phyloP scores from a whole-genome alignment of 1,140 invertebrate genomes.

The Diploscapter pachys region DNA sequence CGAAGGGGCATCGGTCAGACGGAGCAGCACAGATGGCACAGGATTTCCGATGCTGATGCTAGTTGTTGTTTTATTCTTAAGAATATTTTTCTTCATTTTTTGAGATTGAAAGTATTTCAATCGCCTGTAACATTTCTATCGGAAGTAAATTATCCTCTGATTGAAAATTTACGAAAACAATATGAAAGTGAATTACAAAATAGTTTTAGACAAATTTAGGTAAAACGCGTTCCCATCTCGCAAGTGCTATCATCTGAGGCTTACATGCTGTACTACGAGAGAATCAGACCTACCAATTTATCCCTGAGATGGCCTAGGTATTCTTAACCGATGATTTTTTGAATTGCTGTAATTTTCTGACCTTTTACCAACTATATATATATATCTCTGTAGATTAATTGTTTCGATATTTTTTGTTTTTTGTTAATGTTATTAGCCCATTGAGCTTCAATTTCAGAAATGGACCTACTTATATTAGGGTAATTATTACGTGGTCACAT shows the following conservation, averaged over 20 bases:
- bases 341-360: too few species aligned
- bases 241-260: slow-evolving; percentile 12
- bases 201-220: slow-evolving; percentile 13
- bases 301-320: too few species aligned
- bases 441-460: slow-evolving; percentile 4
- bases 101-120: background rate
- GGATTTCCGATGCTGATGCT: slow-evolving; percentile 25
- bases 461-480: too few species aligned
- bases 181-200: background rate
- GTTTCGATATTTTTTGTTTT: background rate
- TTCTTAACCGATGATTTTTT: too few species aligned
- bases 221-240: slow-evolving; percentile 26
- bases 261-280: slow-evolving; percentile 37
- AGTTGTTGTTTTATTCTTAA: background rate
- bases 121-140: background rate
- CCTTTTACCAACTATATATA: too few species aligned
- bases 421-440: background rate
- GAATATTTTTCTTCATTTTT: background rate
- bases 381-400: too few species aligned
- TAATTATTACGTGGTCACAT: too few species aligned
- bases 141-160: background rate
- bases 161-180: background rate
- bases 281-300: slow-evolving; percentile 12
- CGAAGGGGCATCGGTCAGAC: slow-evolving; percentile 6
- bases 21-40: slow-evolving; percentile 24